Percentiles rank a stretch among this genome's conserved stretches.
Evolutionary conservation across 1,140 invertebrate genomes (phyloP).

Genomic region (Macrobrachium rosenbergii): DNA sequence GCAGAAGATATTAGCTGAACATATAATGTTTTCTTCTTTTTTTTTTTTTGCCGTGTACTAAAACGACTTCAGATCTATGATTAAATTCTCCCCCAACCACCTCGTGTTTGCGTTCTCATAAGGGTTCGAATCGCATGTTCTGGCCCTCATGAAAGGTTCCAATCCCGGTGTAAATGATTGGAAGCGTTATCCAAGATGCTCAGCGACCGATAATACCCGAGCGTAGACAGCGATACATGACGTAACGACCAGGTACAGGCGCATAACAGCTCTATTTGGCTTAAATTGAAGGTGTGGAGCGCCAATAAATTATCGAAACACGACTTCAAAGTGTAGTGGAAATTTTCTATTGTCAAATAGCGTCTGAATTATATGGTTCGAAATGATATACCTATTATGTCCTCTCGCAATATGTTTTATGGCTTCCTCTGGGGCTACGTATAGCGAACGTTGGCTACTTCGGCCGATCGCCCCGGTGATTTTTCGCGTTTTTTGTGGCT

Average conservation of each 20-base stretch:
- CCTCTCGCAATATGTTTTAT: conserved; percentile 51
- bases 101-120: not conserved
- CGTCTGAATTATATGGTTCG: conserved; percentile 60
- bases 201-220: conserved; percentile 33
- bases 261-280: conserved; percentile 60
- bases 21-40: too few relatives aligned
- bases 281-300: conserved; percentile 53
- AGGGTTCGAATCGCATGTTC: not conserved
- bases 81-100: not conserved
- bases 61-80: not conserved
- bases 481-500: too few relatives aligned
- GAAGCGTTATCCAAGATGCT: conserved; percentile 54
- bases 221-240: conserved; percentile 58
- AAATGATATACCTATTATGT: conserved; percentile 63
- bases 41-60: too few relatives aligned
- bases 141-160: conserved; percentile 11
- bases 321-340: conserved; percentile 60
- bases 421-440: conserved; percentile 36
- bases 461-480: too few relatives aligned
- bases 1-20: too few relatives aligned
- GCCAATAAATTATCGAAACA: conserved; percentile 57
- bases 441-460: too few relatives aligned
- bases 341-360: conserved; percentile 62
- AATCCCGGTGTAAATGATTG: conserved; percentile 41
- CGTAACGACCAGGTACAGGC: conserved; percentile 36